These are phyloP conservation scores for Heterodera carotae DNA, from an alignment of 1,140 invertebrate genomes.

Conservation along the genomic window DNA sequence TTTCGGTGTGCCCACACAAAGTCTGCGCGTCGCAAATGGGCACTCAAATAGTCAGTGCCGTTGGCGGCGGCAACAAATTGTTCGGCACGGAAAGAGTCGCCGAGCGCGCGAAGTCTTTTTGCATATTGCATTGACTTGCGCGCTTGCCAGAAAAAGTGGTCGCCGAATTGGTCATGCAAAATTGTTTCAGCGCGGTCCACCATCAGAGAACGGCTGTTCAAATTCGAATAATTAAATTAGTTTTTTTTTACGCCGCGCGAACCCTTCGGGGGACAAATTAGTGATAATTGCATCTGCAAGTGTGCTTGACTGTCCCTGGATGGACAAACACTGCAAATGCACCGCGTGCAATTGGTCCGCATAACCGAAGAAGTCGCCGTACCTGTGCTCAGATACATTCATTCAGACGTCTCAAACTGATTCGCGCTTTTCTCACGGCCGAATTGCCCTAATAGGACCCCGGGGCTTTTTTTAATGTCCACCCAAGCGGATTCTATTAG, in stretches of 20 bases:
- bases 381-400: constrained; percentile 65
- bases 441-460: too few species aligned
- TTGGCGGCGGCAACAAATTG: constrained; percentile 51
- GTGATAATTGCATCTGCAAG: constrained; percentile 68
- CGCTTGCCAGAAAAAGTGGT: constrained; percentile 77
- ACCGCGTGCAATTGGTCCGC: constrained; percentile 72
- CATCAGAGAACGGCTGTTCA: constrained; percentile 74
- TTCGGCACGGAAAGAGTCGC: constrained; percentile 73
- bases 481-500: too few species aligned
- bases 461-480: too few species aligned
- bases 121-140: constrained; percentile 88
- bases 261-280: constrained; percentile 26
- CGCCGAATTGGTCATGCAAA: constrained; percentile 83
- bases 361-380: constrained; percentile 73
- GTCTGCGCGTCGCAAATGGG: constrained; percentile 82
- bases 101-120: constrained; percentile 73
- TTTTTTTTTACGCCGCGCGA: neutral
- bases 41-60: constrained; percentile 78
- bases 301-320: constrained; percentile 78
- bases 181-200: constrained; percentile 84
- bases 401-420: too few species aligned
- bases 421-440: too few species aligned
- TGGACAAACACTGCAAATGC: constrained; percentile 77
- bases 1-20: constrained; percentile 75
- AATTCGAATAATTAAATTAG: constrained; percentile 14